Evolutionary conservation across 2,113 vertebrate species (phyloP).

Genomic region (Paedocypris sp.): DNA sequence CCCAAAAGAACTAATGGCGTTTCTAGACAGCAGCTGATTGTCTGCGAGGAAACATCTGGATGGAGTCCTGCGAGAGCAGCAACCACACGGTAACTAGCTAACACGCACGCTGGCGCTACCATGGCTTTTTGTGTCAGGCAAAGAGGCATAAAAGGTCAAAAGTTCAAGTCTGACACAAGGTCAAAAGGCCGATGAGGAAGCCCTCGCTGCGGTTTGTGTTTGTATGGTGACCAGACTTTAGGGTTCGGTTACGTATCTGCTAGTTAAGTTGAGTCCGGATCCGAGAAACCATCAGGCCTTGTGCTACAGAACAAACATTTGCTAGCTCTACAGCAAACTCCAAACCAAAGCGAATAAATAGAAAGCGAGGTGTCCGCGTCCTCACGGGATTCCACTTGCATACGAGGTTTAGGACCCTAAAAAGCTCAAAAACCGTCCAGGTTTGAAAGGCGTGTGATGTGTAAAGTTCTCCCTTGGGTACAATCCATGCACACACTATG

Average conservation of each 20-base stretch:
- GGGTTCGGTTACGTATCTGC: no score
- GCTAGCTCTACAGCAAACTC: no score
- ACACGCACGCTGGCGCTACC: slow-evolving; percentile 5
- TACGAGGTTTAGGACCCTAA: not conserved
- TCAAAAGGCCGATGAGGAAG: not conserved
- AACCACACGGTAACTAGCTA: not conserved
- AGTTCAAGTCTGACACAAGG: not conserved
- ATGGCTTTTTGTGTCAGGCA: slow-evolving; percentile 25
- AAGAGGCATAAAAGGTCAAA: not conserved
- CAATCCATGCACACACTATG: not conserved
- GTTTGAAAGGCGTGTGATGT: not conserved
- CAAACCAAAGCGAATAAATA: no score
- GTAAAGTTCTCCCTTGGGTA: not conserved
- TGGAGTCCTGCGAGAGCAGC: not conserved
- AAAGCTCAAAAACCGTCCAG: not conserved
- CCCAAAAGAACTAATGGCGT: slow-evolving; percentile 24
- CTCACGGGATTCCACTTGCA: not conserved
- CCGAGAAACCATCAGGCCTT: no score
- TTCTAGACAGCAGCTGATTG: slow-evolving; percentile 24
- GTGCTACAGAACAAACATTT: no score
- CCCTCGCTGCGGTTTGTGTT: not conserved
- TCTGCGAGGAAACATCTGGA: slow-evolving; percentile 28
- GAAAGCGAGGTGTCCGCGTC: no score
- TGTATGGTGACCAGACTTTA: not conserved
- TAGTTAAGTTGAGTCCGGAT: no score